Evolutionary conservation across 2,888 invertebrate species (phyloP).

Genomic region (Drosophila barbarae): DNA sequence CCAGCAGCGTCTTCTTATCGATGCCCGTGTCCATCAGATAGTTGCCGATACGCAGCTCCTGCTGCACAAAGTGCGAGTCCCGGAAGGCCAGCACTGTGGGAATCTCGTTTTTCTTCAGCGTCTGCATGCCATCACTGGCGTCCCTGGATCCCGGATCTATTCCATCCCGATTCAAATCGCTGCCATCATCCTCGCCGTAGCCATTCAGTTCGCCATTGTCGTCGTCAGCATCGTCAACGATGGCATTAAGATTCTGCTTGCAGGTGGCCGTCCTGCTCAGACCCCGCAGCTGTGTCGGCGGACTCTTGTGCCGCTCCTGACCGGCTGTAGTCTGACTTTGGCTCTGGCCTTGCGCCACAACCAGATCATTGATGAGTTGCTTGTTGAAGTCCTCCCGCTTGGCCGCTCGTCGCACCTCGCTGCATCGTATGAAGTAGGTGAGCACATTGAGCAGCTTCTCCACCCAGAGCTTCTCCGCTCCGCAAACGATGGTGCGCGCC

Average conservation of each 20-base stretch:
- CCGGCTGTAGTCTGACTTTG: constrained; percentile 43
- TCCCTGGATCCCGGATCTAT: constrained; percentile 28
- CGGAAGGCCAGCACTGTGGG: constrained; percentile 78
- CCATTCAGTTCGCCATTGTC: constrained; percentile 36
- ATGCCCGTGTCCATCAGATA: constrained; percentile 79
- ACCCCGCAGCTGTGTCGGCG: constrained; percentile 34
- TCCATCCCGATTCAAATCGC: constrained; percentile 34
- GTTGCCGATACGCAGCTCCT: constrained; percentile 79
- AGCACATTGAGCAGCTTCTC: constrained; percentile 88
- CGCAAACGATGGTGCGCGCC: constrained; percentile 89
- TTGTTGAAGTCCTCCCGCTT: constrained; percentile 79
- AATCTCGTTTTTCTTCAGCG: constrained; percentile 78
- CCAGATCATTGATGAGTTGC: constrained; percentile 70
- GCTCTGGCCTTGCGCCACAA: constrained; percentile 52
- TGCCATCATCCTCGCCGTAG: constrained; percentile 40
- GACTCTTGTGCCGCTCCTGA: constrained; percentile 62
- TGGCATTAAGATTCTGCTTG: constrained; percentile 74
- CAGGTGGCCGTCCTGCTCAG: constrained; percentile 76
- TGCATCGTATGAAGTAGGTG: constrained; percentile 93
- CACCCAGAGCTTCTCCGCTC: constrained; percentile 83
- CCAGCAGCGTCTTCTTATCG: constrained; percentile 73
- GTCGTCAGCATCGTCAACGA: constrained; percentile 50
- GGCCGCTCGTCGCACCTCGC: constrained; percentile 83
- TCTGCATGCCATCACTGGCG: constrained; percentile 47
- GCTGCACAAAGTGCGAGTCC: constrained; percentile 79